Percentiles rank a stretch among this genome's conserved stretches.
These are phyloP conservation scores for Lycaon pictus DNA, from an alignment of 2,113 vertebrate species.

Conservation along the genomic window DNA sequence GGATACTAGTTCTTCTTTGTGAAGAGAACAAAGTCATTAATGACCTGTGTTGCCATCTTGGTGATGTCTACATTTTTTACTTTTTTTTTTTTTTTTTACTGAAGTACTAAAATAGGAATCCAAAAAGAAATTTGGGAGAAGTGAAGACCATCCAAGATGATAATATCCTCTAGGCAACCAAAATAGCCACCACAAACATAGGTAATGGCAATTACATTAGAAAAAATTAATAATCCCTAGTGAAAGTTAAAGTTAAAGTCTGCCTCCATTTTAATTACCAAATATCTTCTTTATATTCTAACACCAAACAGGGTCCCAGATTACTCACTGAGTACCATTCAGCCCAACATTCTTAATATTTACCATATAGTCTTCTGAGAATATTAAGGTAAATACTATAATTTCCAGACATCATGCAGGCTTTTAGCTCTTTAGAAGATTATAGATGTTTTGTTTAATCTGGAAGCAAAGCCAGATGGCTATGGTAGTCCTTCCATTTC, in stretches of 20 bases:
- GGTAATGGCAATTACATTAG: neutral
- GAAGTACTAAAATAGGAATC: neutral
- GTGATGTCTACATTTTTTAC: neutral
- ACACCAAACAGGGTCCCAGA: neutral
- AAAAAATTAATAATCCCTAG: neutral
- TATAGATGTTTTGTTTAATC: constrained; percentile 11
- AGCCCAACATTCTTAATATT: neutral
- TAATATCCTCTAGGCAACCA: neutral
- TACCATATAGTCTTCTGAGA: neutral
- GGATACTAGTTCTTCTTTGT: neutral
- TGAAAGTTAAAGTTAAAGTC: neutral
- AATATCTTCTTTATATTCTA: neutral
- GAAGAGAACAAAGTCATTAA: neutral
- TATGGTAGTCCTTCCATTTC: neutral
- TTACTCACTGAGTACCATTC: neutral
- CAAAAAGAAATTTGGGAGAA: neutral
- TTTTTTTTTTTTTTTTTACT: neutral
- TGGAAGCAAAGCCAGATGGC: neutral
- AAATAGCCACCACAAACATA: neutral
- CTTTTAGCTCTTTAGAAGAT: constrained; percentile 30
- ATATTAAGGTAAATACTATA: neutral
- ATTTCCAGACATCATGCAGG: constrained; percentile 11
- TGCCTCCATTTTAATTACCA: neutral
- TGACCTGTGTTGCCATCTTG: neutral
- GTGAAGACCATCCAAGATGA: neutral